Evolutionary conservation across 2,113 vertebrate species (phyloP), one percentile per base, ranked within the genome.

Genomic region (Chaetops frenatus): DNA sequence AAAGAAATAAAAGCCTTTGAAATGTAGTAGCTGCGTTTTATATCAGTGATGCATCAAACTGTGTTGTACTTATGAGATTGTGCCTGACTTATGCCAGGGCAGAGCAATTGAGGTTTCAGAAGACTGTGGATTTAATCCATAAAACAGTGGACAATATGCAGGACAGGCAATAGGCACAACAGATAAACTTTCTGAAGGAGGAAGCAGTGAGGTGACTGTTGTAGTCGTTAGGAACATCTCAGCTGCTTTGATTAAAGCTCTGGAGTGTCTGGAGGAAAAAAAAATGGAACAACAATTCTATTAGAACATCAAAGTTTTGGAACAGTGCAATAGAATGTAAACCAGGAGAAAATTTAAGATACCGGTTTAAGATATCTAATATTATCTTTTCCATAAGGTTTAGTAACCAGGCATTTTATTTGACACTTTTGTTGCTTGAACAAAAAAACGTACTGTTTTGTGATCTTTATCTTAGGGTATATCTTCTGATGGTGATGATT

Each of bases 1-100:
- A 86, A 84, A 90, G 84, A 81, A 94, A 89, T 83, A 84, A 94
- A 92, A 65, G 45, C 56, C 47, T 89, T 84, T 90, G 74, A 81
- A 90, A 85, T 61, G 78, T 77, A 61, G 71, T 77, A 80, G 82
- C 71, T 69, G 61, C 79, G 79, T 51, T 92, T 94, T 88, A 86
- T 88, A 50, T 72, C 45, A 56, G 61, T 73, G 85, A 85, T 90
- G 76, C 71, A 77, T 84, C 81, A 60, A 33, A 25, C 38, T 29
- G 27, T 71, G 50, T 40, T 88, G 86, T 74, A 23, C 47, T 94
- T 88, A 62, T 2, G 44, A 78, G 61, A n/a, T 40, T 69, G 79
- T 92, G 82, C 60, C 71, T 78, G 83, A 67, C 48, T 88, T 90
- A 47, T 58, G 22, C 47, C 24, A 9, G 45, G 64, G 10, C 24